Conservation (phyloP, 2,113 vertebrate genomes). For the Alethe diademata region DNA sequence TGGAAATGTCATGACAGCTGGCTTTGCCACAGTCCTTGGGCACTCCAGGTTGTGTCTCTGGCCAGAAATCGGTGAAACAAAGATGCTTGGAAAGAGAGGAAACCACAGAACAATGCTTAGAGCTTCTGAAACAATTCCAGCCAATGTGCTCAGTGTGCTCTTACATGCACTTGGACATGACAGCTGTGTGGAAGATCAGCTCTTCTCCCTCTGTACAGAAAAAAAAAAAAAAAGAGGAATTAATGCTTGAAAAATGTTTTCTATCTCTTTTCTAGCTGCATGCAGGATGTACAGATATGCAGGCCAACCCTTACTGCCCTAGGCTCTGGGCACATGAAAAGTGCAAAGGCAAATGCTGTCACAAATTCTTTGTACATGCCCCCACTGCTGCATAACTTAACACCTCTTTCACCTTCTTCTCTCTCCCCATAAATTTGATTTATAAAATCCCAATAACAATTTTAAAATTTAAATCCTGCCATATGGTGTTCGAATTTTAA, state of each 20-base stretch:
- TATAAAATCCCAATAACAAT: not conserved
- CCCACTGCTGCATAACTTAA: not conserved
- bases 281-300: not conserved
- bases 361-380: not conserved
- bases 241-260: not conserved
- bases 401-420: not conserved
- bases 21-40: not conserved
- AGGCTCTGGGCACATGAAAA: not conserved
- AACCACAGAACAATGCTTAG: slow-evolving; percentile 3
- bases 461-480: not conserved
- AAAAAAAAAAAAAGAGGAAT: not conserved
- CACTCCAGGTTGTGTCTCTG: slow-evolving; percentile 18
- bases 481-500: not conserved
- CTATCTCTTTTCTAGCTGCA: not conserved
- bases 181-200: not conserved
- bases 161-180: not conserved
- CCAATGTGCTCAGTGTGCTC: not conserved
- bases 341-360: not conserved
- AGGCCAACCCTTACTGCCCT: not conserved
- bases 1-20: slow-evolving; percentile 22
- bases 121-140: not conserved
- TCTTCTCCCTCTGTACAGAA: not conserved
- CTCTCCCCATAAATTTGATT: not conserved
- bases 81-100: slow-evolving; percentile 8
- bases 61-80: not conserved